phyloP scores from a whole-genome alignment of 2,888 invertebrate genomes.

The Callinectes sapidus region DNA sequence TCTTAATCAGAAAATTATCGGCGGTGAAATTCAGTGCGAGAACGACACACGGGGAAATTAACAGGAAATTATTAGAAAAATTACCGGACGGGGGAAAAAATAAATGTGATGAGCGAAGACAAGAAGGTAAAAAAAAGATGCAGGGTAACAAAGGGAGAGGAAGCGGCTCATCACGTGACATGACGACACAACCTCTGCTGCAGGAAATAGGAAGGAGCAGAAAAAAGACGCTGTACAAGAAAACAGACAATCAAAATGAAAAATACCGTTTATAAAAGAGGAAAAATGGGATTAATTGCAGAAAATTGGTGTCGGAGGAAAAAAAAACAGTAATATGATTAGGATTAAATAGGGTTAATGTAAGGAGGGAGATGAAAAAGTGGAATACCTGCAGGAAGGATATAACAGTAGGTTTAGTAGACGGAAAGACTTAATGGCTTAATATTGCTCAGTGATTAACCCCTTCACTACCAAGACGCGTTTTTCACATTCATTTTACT shows the following conservation, averaged over 20 bases:
- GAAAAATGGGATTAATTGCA: neutral
- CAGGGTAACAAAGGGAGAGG: neutral
- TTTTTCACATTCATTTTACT: too few relatives aligned
- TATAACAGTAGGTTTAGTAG: neutral
- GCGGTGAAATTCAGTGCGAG: neutral
- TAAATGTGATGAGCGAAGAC: neutral
- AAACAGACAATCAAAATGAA: neutral
- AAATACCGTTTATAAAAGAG: neutral
- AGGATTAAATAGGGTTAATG: neutral
- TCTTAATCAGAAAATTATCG: neutral
- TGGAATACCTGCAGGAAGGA: neutral
- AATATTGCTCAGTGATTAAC: neutral
- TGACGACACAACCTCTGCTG: neutral
- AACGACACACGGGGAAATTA: neutral
- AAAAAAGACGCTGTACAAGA: neutral
- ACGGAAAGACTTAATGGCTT: neutral
- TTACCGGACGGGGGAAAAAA: neutral
- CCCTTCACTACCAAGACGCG: too few relatives aligned
- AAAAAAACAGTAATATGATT: neutral
- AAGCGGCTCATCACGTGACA: constrained; percentile 21
- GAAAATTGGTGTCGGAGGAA: neutral
- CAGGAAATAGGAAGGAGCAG: neutral
- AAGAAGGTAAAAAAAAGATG: neutral
- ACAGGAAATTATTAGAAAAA: neutral
- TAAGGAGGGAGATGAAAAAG: neutral